A percentile compares a stretch with the other conserved stretches of the same genome.
These are phyloP conservation scores for Fopius arisanus DNA, from an alignment of 1,140 invertebrate genomes.

Conservation along the genomic window DNA sequence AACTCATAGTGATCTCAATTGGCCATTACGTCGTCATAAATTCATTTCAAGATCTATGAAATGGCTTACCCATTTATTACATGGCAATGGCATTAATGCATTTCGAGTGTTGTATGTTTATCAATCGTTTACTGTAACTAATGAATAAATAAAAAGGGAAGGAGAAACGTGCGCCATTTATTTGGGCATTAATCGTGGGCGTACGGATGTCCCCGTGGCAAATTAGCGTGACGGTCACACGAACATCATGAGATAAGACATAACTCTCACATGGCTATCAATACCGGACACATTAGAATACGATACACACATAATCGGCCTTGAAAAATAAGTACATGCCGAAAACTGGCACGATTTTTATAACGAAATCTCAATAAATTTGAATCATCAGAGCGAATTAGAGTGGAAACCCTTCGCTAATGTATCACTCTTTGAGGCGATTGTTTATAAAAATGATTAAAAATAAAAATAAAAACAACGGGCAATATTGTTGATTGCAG, in stretches of 20 bases:
- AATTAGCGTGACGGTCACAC: slow-evolving; percentile 25
- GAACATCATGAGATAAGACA: slow-evolving; percentile 16
- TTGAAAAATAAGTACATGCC: slow-evolving; percentile 13
- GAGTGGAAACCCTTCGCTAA: neutral
- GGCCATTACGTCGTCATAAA: slow-evolving; percentile 52
- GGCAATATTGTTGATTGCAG: slow-evolving; percentile 17
- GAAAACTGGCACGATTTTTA: neutral
- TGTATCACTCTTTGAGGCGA: neutral
- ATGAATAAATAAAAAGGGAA: neutral
- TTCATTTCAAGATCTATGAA: slow-evolving; percentile 51
- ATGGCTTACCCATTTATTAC: neutral
- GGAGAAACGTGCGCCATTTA: neutral
- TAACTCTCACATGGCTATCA: slow-evolving; percentile 27
- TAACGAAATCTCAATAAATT: slow-evolving; percentile 14
- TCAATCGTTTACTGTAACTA: no score
- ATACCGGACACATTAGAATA: slow-evolving; percentile 23
- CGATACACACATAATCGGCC: slow-evolving; percentile 14
- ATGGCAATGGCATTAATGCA: slow-evolving; percentile 2
- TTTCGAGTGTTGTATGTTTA: neutral
- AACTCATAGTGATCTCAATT: slow-evolving; percentile 45
- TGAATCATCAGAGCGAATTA: neutral
- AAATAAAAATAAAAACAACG: neutral
- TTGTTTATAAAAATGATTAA: neutral
- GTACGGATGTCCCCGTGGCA: slow-evolving; percentile 25
- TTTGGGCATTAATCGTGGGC: slow-evolving; percentile 6